Base-by-base conservation (phyloP, 2,888 invertebrate genomes). In the Meiosimyza decipiens region DNA sequence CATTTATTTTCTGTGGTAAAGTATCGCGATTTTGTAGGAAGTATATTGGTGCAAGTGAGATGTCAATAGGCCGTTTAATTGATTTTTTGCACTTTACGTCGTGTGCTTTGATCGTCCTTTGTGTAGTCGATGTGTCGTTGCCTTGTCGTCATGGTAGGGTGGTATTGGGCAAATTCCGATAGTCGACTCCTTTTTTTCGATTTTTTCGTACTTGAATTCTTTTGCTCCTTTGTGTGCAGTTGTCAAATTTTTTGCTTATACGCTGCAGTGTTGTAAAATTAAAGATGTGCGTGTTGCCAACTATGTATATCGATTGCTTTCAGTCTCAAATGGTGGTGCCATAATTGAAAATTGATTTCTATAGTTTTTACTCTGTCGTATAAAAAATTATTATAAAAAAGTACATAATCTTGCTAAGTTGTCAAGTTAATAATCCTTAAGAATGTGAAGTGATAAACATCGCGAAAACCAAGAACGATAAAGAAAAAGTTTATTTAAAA, bases 151-250 rank as follows among this genome's bases (percentile, higher is more conserved):
- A 40, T n/a, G 9, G n/a, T 50, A 15, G 18, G 66, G 67, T 67
- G 67, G 67, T 18, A 57, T 55, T 47, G 67, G 15, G 22, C 6
- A 22, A 67, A 55, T 67, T 67, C 67, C 67, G 13, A 49, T 22
- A 40, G 40, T 40, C 40, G 9, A 28, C 28, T 40, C 40, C 40
- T 40, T 40, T 40, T 40, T 40, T 40, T 9, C 40, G 40, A 40
- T 40, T 40, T 40, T 40, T 40, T 40, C 40, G 40, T 40, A 67
- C 67, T 57, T 6, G 49, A 55, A 18, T 55, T 40, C 33, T 54
- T 15, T 16, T 18, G 16, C 22, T 18, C 5, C 18, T 16, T 57
- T 57, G 6, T 63, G 40, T 40, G 18, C 6, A 57, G 15, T 28
- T n/a, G 18, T 57, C 15, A 22, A 15, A 16, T 22, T 13, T 13